These are phyloP conservation scores for Phasia obesa DNA, from an alignment of 2,888 invertebrate genomes.

Conservation along the genomic window DNA sequence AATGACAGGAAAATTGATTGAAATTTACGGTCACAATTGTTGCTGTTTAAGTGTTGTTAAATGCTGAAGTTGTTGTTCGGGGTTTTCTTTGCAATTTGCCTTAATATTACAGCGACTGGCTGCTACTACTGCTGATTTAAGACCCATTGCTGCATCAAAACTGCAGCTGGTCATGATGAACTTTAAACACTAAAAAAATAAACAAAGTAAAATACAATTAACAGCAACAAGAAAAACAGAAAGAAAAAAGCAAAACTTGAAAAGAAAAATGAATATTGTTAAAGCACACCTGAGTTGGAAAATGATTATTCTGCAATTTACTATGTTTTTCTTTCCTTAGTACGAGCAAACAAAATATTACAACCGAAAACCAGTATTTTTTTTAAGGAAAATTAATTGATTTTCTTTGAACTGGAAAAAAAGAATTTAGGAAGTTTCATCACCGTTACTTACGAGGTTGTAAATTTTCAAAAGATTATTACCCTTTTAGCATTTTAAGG, in stretches of 20 bases:
- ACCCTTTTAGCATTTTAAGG: neutral
- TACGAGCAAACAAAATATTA: slow-evolving; percentile 9
- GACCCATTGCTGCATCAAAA: slow-evolving; percentile 43
- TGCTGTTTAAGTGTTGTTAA: slow-evolving; percentile 29
- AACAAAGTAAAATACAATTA: slow-evolving; percentile 34
- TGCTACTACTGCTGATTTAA: slow-evolving; percentile 31
- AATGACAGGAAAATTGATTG: slow-evolving; percentile 63
- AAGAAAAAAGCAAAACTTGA: neutral
- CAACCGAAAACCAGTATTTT: slow-evolving; percentile 46
- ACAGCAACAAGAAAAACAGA: slow-evolving; percentile 34
- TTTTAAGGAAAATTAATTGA: slow-evolving; percentile 58
- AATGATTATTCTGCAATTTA: slow-evolving; percentile 52
- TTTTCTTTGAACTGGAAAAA: slow-evolving; percentile 29
- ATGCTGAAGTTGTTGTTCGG: neutral
- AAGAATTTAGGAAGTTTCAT: slow-evolving; percentile 13
- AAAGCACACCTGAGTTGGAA: slow-evolving; percentile 68
- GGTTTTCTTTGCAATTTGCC: neutral
- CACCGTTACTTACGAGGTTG: neutral
- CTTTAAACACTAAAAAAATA: slow-evolving; percentile 52
- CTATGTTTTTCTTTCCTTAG: slow-evolving; percentile 4
- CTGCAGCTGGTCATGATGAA: slow-evolving; percentile 69
- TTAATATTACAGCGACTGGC: slow-evolving; percentile 1
- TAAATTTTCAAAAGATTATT: slow-evolving; percentile 2
- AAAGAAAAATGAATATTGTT: slow-evolving; percentile 30
- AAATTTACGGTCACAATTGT: slow-evolving; percentile 62